Base-by-base conservation (phyloP, 2,797 vertebrate species). In the Diceros bicornis region DNA sequence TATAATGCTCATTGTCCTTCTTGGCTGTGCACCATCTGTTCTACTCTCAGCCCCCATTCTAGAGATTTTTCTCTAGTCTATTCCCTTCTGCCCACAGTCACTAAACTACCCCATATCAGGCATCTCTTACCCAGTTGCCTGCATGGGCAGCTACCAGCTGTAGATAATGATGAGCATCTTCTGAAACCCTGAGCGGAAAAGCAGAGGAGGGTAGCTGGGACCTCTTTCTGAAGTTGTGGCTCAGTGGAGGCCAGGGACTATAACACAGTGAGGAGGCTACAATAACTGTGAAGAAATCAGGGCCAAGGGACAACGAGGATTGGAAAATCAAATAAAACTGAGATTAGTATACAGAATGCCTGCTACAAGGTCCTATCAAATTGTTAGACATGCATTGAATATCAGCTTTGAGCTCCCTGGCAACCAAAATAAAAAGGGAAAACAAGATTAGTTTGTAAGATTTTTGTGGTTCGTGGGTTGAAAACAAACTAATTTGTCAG, bases 381-480 rank as follows among this genome's bases (percentile, higher is more conserved):
- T 64, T 59, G 1, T 71, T 47, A 50, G 3, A 41, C 7, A 17
- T 44, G 9, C 11, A 10, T 52, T 74, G 6, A 66, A 47, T 59
- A 12, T 68, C 64, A 37, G 25, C 29, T 78, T 61, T 91, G 88
- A 94, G 82, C 32, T 93, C 41, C 91, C 89, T 50, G 44, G 68
- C 25, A 78, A 62, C 61, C 85, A 94, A 59, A 29, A 57, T 50
- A 32, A 96, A 87, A 81, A 94, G 41, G 59, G 81, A 92, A 97
- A 96, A 4, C 16, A 37, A 20, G 18, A 71, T 64, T 74, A 34
- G 20, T 72, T 79, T n/a, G 10, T 32, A 88, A 62, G 37, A 77
- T 74, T 78, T 87, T 89, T 44, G n/a, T 34, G 37, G 78, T 37
- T 17, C n/a, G 7, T 68, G 79, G 32, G 2, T 34, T 88, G 41